Evolutionary conservation across 2,113 vertebrate genomes (phyloP), one percentile per base, ranked within the genome.

Genomic region (Nanorana parkeri): DNA sequence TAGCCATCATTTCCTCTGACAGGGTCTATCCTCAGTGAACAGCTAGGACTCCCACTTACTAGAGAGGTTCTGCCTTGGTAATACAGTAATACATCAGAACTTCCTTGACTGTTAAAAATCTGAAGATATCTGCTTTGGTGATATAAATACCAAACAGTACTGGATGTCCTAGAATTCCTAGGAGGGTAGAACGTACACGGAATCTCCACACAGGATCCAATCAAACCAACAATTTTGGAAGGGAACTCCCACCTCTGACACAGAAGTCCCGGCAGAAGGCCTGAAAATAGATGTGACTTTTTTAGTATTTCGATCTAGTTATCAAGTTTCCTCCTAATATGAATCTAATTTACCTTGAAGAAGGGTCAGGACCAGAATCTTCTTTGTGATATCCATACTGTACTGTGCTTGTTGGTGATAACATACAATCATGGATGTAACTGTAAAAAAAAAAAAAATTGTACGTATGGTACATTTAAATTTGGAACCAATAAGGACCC

Each of bases 151-250:
- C 77, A 79, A 4, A 68, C 66, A 55, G 29, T 21, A 20, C 55
- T 69, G n/a, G 54, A 55, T 5, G n/a, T 17, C 16, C 0, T 5
- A 13, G 15, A 16, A 5, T 3, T 23, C 16, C 5, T 13, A 5
- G 3, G n/a, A 26, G 17, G 21, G 17, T 26, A 0, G 56, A 36
- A 78, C 17, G 52, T 17, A 23, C 77, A 78, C 29, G 77, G 77
- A 21, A 80, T 71, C 67, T 80, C 78, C 55, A 80, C 55, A 28
- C 78, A 80, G 36, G 78, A 80, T 13, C 78, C 78, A 13, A 29
- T 16, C 36, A 80, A 32, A n/a, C 67, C 78, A 24, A 13, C 10
- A 3, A 80, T 60, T n/a, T 1, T 29, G 10, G 4, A 0, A 17
- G 55, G 55, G 17, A 61, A 71, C 17, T 17, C 26, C 36, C 32